Conservation (phyloP, 2,888 invertebrate species). For the Saturnia japonica region DNA sequence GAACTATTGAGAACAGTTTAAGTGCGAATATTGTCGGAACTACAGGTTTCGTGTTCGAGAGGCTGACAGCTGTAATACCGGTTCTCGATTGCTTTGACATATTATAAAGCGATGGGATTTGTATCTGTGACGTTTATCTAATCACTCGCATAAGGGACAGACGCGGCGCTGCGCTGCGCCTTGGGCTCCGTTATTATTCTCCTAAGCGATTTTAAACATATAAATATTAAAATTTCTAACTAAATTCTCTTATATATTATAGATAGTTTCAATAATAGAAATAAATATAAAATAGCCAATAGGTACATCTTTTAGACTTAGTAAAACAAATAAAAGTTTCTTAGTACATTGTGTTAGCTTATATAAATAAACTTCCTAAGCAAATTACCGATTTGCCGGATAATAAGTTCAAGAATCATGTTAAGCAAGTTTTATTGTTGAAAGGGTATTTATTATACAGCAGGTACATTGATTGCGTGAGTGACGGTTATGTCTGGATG, state of each 20-base stretch:
- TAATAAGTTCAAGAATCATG: too few species aligned
- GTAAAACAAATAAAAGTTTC: too few species aligned
- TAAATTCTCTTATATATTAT: neutral
- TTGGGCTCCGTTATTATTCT: neutral
- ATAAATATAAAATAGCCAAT: too few species aligned
- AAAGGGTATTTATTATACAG: too few species aligned
- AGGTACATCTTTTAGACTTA: too few species aligned
- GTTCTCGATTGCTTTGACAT: constrained; percentile 30
- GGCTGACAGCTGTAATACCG: constrained; percentile 32
- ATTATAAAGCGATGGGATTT: constrained; percentile 33
- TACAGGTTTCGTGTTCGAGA: constrained; percentile 26
- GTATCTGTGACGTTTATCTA: constrained; percentile 22
- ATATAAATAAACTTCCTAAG: too few species aligned
- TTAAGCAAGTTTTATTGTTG: too few species aligned
- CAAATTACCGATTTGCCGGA: too few species aligned
- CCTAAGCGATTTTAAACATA: neutral
- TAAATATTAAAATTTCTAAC: neutral
- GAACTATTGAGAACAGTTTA: neutral
- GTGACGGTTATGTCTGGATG: too few species aligned
- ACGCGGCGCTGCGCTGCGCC: neutral
- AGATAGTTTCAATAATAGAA: neutral
- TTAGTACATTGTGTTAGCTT: too few species aligned
- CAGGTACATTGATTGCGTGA: too few species aligned
- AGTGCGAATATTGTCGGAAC: neutral
- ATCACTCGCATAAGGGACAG: constrained; percentile 6